phyloP scores from a whole-genome alignment of 2,888 invertebrate species.

The Acrobeloides nanus region DNA sequence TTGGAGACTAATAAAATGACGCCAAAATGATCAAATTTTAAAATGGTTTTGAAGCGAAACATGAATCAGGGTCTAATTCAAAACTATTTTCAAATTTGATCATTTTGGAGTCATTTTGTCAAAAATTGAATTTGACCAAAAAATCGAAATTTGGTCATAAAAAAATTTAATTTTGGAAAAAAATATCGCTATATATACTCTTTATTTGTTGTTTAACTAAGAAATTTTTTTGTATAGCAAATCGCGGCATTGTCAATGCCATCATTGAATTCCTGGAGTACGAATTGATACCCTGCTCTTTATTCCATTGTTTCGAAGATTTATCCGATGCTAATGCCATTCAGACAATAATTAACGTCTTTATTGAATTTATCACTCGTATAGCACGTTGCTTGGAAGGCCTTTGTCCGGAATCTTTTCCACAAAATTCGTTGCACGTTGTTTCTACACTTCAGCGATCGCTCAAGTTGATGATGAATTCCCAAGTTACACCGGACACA shows the following conservation, averaged over 20 bases:
- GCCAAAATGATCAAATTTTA: too few species aligned
- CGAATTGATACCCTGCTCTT: conserved; percentile 5
- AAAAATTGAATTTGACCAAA: too few species aligned
- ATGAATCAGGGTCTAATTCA: too few species aligned
- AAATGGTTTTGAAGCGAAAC: too few species aligned
- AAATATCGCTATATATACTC: too few species aligned
- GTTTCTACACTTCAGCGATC: conserved; percentile 16
- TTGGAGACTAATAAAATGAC: too few species aligned
- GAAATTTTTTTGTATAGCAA: too few species aligned
- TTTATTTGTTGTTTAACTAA: too few species aligned
- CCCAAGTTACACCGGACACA: conserved; percentile 12
- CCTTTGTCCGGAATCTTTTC: conserved; percentile 13
- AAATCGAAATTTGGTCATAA: too few species aligned
- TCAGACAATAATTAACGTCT: neutral
- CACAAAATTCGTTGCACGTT: conserved; percentile 15
- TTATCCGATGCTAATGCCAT: neutral
- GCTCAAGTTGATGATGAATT: conserved; percentile 4
- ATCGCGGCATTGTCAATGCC: conserved; percentile 2
- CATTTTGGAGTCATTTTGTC: too few species aligned
- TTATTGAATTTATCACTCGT: conserved; percentile 11
- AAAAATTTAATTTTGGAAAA: too few species aligned
- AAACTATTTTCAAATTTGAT: too few species aligned
- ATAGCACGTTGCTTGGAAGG: conserved; percentile 10
- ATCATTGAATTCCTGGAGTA: conserved; percentile 13
- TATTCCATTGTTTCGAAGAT: neutral